Percentiles rank a stretch among this genome's conserved stretches.
Evolutionary conservation across 2,113 vertebrate genomes (phyloP).

Genomic region (Anas platyrhynchos): DNA sequence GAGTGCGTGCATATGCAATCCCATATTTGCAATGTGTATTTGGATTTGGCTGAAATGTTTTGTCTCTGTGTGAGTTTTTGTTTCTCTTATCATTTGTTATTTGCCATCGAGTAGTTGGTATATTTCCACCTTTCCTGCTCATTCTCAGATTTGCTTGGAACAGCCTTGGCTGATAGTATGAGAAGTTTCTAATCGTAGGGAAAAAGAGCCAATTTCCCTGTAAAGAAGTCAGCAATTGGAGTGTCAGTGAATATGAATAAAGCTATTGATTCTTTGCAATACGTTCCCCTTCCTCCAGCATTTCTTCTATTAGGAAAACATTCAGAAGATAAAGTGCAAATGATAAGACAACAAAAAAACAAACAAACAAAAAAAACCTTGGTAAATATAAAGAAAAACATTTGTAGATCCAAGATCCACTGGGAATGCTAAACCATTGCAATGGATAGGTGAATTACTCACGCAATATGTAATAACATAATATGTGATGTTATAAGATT

Average conservation of each 20-base stretch:
- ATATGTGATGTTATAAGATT: too few species aligned
- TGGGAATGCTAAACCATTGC: neutral
- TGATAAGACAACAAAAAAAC: neutral
- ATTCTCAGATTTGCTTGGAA: slow-evolving; percentile 31
- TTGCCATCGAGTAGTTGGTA: slow-evolving; percentile 12
- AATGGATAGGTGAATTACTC: neutral
- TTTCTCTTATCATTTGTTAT: slow-evolving; percentile 25
- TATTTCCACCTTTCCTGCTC: slow-evolving; percentile 35
- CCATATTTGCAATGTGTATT: neutral
- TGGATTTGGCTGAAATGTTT: slow-evolving; percentile 33
- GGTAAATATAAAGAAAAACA: neutral
- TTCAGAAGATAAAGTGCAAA: neutral
- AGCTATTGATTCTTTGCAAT: neutral
- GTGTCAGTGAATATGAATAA: neutral
- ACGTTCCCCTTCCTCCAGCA: neutral
- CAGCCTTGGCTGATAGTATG: neutral
- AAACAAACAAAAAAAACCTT: neutral
- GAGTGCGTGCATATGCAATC: neutral
- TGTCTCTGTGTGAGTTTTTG: slow-evolving; percentile 5
- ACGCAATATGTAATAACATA: neutral
- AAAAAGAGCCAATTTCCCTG: neutral
- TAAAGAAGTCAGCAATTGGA: neutral
- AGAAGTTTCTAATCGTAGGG: slow-evolving; percentile 23
- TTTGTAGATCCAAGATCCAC: neutral
- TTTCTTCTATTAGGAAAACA: neutral